Evolutionary conservation across 92 coral and sea anemone species (phyloP), one percentile per base, ranked within the genome.

Genomic region (Virgularia gustaviana): DNA sequence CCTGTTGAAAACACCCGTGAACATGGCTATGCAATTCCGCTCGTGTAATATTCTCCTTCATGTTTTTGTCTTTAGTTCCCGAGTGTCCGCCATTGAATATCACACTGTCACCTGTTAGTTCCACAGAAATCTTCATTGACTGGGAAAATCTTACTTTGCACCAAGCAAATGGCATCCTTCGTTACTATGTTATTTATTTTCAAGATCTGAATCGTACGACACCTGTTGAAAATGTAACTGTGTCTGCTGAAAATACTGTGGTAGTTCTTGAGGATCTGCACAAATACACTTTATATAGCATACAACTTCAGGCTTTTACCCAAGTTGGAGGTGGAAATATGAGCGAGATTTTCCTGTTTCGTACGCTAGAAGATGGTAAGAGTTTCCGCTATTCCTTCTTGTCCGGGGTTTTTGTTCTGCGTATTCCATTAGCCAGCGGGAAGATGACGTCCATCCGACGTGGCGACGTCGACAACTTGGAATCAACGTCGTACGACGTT

Each of bases 281-380:
- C 68, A 81, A 76, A 67, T 85, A 53, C 58, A 85, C 89, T 35
- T 74, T 71, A 60, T 85, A 85, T 43, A 81, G 76, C 10, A 75
- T 85, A 35, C 75, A 81, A 71, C 65, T 85, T n/a, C 75, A 45
- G 23, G 86, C 77, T 1, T 83, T 85, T 19, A 81, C 89, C 12
- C 43, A 51, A 9, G 78, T 53, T 19, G 24, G 55, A 15, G 55
- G 55, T 3, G 89, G 86, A 34, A 83, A 74, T 3, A 36, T 66
- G 63, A 70, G 71, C 41, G 43, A 49, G 19, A 54, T 23, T 34
- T 32, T 41, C 12, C 76, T 72, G 52, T 55, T 76, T 11, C 57
- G 80, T 16, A 85, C 89, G n/a, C 73, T 61, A 12, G 80, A 85
- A 67, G 89, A 85, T 25, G 89, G 89, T 85, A 65, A 45, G 85